Evolutionary conservation across 1,140 invertebrate genomes (phyloP).

Genomic region (Neuroterus valhalla): DNA sequence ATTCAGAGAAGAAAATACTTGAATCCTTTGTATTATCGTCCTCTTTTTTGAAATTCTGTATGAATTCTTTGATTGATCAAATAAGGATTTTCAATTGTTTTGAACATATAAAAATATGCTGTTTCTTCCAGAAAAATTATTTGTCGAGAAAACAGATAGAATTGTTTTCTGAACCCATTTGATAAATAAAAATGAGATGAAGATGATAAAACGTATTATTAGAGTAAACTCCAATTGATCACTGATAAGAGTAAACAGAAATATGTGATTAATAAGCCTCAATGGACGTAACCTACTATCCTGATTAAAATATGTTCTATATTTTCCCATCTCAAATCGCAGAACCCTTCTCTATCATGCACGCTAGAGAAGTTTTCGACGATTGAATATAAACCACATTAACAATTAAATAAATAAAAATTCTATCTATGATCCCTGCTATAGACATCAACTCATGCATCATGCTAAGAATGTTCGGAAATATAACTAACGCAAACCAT

Average conservation of each 20-base stretch:
- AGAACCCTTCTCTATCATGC: constrained; percentile 58
- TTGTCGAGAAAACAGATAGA: no score
- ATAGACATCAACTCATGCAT: constrained; percentile 40
- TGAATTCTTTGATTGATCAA: no score
- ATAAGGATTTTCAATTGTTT: no score
- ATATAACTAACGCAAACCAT: neutral
- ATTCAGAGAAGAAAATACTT: no score
- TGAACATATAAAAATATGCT: no score
- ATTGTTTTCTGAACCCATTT: neutral
- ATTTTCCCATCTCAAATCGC: constrained; percentile 42
- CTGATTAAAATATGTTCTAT: neutral
- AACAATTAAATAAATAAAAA: constrained; percentile 32
- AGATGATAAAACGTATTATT: neutral
- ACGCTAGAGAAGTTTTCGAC: constrained; percentile 57
- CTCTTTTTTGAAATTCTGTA: no score
- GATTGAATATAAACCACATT: constrained; percentile 43
- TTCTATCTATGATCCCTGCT: constrained; percentile 26
- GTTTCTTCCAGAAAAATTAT: no score
- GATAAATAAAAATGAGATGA: no score
- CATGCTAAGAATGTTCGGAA: constrained; percentile 35
- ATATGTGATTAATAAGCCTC: neutral
- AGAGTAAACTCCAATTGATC: neutral
- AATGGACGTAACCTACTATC: neutral
- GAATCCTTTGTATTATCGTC: no score
- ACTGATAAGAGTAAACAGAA: no score